Conservation (phyloP, 2,113 vertebrate genomes). For the Indri indri region DNA sequence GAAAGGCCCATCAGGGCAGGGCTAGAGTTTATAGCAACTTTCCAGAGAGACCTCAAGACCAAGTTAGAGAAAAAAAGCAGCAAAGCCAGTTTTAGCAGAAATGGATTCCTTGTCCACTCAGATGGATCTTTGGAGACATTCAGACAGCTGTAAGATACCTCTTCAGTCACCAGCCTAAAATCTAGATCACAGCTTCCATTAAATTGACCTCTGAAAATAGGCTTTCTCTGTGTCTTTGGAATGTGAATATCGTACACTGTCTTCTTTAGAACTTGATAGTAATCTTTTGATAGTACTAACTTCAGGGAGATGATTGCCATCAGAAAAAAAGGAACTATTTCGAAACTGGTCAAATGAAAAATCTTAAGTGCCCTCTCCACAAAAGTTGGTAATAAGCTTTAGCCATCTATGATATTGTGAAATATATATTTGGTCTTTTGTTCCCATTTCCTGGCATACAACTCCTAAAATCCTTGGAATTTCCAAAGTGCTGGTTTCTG, state of each 20-base stretch:
- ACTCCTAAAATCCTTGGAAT: too few relatives aligned
- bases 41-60: background rate
- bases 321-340: background rate
- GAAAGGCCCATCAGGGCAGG: background rate
- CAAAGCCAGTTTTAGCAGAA: background rate
- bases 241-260: background rate
- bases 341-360: background rate
- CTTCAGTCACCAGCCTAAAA: background rate
- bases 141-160: background rate
- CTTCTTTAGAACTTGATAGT: background rate
- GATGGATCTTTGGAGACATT: background rate
- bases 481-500: too few relatives aligned
- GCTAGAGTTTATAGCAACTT: background rate
- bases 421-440: too few relatives aligned
- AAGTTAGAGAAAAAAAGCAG: background rate
- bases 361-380: background rate
- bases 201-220: background rate
- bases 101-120: background rate
- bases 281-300: background rate
- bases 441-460: too few relatives aligned
- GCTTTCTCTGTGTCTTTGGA: background rate
- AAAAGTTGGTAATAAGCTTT: too few relatives aligned
- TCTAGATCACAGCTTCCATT: background rate
- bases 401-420: too few relatives aligned
- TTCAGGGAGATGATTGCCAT: background rate